phyloP scores from a whole-genome alignment of 2,888 invertebrate species.

The Plebejus melissa region DNA sequence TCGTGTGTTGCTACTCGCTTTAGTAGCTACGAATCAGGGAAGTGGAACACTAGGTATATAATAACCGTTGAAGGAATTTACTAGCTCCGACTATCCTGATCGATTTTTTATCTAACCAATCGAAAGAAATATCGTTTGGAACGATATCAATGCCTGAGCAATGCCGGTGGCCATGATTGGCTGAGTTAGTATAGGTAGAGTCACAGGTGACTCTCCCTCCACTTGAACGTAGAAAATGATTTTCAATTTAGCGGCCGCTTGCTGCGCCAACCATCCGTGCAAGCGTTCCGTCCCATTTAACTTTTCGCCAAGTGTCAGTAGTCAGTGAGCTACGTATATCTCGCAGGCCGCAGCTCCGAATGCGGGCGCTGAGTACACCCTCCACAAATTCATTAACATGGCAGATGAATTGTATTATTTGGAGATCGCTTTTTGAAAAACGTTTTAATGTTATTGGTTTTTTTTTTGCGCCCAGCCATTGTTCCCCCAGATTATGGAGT shows the following conservation, averaged over 20 bases:
- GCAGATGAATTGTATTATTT: background rate
- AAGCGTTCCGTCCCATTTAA: background rate
- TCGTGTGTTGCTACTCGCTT: background rate
- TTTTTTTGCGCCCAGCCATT: background rate
- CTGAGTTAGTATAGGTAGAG: background rate
- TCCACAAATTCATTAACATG: background rate
- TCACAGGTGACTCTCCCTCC: background rate
- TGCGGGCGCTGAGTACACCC: background rate
- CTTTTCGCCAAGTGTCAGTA: background rate
- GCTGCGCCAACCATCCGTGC: background rate
- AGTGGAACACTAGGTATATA: background rate
- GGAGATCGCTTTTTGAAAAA: background rate
- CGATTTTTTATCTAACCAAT: background rate
- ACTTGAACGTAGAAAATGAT: background rate
- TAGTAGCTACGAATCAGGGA: background rate
- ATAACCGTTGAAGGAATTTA: background rate
- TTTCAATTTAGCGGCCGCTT: background rate
- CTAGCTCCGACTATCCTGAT: background rate
- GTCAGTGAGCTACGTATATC: background rate
- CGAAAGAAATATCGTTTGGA: background rate
- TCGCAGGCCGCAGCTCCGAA: background rate
- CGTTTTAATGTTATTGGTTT: background rate
- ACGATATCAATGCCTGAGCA: too few species aligned
- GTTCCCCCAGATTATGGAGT: background rate
- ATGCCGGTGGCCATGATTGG: background rate